Base-by-base conservation (phyloP, 2,888 invertebrate genomes). In the Cephus rjabovi region DNA sequence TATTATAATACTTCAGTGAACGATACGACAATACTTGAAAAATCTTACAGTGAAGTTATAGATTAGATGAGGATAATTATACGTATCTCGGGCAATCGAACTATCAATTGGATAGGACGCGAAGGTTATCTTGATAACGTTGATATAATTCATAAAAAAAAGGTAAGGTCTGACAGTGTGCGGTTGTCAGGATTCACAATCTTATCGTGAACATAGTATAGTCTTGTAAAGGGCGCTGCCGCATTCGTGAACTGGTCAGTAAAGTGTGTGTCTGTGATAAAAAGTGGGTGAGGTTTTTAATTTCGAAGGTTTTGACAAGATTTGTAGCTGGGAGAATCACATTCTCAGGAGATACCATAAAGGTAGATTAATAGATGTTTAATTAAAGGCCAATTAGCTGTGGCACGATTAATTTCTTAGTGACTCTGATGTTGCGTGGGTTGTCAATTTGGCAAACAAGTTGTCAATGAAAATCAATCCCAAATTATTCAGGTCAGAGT, bases 391-490 rank as follows among this genome's bases (percentile, higher is more conserved):
- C 23, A 56, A 23, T 9, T 56, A 56, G 56, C 23, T 56, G 9
- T 23, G 56, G 56, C 56, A 56, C 9, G 56, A 56, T 56, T 23
- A 56, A 56, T 56, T 56, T 56, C 56, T 56, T 56, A 56, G 56
- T 56, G 56, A 56, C 6, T 56, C 23, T 9, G 56, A 56, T 56
- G 56, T 71, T 31, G 82, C 81, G 81, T 82, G 78, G 80, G 77
- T 76, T 81, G 84, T 77, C 83, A 81, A 84, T 86, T 88, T 87
- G 88, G 86, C 87, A 85, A 83, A 78, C 79, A 74, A 86, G 77
- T 88, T 87, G 89, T 90, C 89, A 90, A 90, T 90, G 90, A 90
- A 89, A 90, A 90, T 89, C 87, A 85, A 89, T 89, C 84, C 84
- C 80, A 80, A 88, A 86, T 86, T 86, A 89, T 89, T 81, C 87